A percentile compares a stretch with the other conserved stretches of the same genome.
Conservation (phyloP, 2,113 vertebrate genomes). For the Oreochromis aureus region DNA sequence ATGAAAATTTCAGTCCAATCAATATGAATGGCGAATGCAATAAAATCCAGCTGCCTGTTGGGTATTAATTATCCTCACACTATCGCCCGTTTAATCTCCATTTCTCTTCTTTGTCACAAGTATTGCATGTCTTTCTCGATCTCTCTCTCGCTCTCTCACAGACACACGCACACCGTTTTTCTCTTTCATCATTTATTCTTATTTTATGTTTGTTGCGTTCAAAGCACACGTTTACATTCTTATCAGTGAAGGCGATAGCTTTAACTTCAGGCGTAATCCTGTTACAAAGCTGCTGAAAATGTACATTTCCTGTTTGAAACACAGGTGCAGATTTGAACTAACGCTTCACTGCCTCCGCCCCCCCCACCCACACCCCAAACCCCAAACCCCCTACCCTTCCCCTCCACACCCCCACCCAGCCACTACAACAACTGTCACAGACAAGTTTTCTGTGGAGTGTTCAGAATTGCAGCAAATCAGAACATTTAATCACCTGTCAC, state of each 20-base stretch:
- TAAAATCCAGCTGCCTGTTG: conserved; percentile 44
- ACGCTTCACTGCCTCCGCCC: not conserved
- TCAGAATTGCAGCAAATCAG: not conserved
- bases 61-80: conserved; percentile 51
- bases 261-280: not conserved
- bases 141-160: not conserved
- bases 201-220: not conserved
- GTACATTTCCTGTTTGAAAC: not conserved
- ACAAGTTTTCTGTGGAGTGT: not conserved
- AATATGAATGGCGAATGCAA: conserved; percentile 52
- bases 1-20: conserved; percentile 65
- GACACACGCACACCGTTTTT: not conserved
- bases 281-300: not conserved
- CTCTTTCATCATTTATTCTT: not conserved
- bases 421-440: not conserved
- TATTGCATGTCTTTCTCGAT: not conserved
- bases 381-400: not conserved
- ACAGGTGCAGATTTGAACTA: not conserved
- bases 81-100: conserved; percentile 14
- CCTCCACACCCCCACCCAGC: not conserved
- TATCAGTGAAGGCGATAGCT: not conserved
- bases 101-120: not conserved
- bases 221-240: not conserved
- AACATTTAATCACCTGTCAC: not conserved
- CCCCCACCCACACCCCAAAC: not conserved